Evolutionary conservation across 2,888 invertebrate species (phyloP).

Genomic region (Hyppa rectilinea): DNA sequence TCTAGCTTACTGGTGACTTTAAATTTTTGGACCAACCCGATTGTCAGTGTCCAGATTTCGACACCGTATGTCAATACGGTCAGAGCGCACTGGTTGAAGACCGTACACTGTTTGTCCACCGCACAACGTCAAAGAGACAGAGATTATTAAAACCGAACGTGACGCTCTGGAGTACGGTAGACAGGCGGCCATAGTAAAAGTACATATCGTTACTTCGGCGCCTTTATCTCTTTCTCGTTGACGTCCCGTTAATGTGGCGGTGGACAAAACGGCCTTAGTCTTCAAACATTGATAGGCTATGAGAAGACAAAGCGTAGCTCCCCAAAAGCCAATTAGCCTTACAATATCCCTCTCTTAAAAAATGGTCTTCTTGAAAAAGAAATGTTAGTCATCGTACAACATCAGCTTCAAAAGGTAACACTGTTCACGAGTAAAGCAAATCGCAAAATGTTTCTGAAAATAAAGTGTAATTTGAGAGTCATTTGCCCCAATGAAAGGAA

Average conservation of each 20-base stretch:
- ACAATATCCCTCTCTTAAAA: neutral
- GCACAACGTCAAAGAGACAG: too few relatives aligned
- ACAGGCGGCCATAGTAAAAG: too few relatives aligned
- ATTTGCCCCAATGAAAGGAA: constrained; percentile 55
- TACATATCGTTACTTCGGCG: too few relatives aligned
- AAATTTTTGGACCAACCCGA: neutral
- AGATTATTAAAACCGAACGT: too few relatives aligned
- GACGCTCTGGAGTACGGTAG: too few relatives aligned
- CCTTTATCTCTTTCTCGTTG: too few relatives aligned
- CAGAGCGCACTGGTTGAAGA: neutral
- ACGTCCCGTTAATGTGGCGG: too few relatives aligned
- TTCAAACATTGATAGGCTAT: neutral
- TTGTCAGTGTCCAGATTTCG: neutral
- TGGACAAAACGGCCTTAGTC: too few relatives aligned
- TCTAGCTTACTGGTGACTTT: neutral
- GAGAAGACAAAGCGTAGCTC: neutral
- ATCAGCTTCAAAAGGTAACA: neutral
- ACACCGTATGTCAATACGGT: neutral
- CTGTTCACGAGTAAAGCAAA: constrained; percentile 2
- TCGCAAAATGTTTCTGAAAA: constrained; percentile 43
- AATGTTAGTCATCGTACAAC: neutral
- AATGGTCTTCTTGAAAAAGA: neutral
- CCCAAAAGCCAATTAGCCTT: neutral
- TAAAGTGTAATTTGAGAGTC: constrained; percentile 55
- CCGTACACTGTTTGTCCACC: too few relatives aligned